Percentiles rank a stretch among this genome's conserved stretches.
Evolutionary conservation across 2,888 invertebrate species (phyloP).

Genomic region (Agrenia bidenticulata): DNA sequence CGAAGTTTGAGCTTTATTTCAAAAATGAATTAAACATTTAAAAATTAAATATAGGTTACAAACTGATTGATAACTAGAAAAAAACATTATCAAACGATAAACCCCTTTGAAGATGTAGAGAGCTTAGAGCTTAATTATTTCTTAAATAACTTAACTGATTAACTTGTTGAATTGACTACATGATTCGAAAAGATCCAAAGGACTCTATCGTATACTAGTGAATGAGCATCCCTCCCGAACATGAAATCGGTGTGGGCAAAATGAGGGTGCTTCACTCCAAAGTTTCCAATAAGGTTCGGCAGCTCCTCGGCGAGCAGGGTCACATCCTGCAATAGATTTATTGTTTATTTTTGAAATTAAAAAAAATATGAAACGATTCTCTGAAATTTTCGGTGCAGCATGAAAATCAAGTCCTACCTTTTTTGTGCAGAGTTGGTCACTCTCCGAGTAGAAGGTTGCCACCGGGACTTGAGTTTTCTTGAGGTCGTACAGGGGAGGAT

Average conservation of each 20-base stretch:
- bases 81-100: too few species aligned
- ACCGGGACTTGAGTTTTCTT: not conserved
- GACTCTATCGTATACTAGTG: not conserved
- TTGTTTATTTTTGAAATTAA: too few species aligned
- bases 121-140: too few species aligned
- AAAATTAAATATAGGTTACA: too few species aligned
- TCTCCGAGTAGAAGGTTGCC: conserved; percentile 3
- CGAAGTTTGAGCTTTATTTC: too few species aligned
- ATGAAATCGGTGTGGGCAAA: conserved; percentile 12
- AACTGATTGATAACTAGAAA: too few species aligned
- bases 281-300: not conserved
- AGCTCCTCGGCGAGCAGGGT: not conserved
- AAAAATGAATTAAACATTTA: too few species aligned
- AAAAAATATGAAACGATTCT: too few species aligned
- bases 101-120: too few species aligned
- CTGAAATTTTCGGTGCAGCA: too few species aligned
- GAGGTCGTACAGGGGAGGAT: conserved; percentile 2
- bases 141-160: too few species aligned
- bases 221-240: not conserved
- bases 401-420: not conserved
- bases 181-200: not conserved
- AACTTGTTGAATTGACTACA: too few species aligned
- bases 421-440: conserved; percentile 1
- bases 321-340: not conserved
- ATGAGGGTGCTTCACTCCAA: not conserved